Evolutionary conservation across 2,113 vertebrate genomes (phyloP).

Genomic region (Strix uralensis): DNA sequence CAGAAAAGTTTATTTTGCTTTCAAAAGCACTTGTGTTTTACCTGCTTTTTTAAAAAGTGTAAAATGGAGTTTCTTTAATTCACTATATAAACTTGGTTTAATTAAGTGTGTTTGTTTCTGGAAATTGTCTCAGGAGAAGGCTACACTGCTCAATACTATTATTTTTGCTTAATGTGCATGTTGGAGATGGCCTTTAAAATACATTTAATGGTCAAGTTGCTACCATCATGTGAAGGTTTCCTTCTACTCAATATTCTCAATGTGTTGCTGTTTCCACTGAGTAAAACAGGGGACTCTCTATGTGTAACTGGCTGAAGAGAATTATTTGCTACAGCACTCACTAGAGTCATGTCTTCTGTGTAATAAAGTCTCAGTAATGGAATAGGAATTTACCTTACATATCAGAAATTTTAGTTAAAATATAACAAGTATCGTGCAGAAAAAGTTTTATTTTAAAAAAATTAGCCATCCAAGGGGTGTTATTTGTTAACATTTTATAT

Average conservation of each 20-base stretch:
- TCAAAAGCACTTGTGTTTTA: background rate
- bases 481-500: background rate
- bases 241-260: background rate
- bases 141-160: background rate
- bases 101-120: background rate
- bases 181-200: background rate
- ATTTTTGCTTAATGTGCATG: background rate
- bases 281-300: background rate
- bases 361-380: background rate
- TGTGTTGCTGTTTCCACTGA: background rate
- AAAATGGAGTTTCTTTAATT: background rate
- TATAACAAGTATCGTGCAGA: background rate
- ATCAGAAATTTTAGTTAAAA: background rate
- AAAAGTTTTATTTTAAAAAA: background rate
- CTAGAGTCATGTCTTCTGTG: background rate
- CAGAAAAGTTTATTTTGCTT: background rate
- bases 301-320: background rate
- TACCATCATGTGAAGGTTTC: background rate
- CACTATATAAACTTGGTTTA: background rate
- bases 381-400: background rate
- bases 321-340: background rate
- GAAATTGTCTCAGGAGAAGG: background rate
- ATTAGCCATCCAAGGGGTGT: background rate
- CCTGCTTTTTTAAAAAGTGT: background rate
- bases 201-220: background rate